Evolutionary conservation across 2,113 vertebrate species (phyloP).

Genomic region (Vicugna pacos): DNA sequence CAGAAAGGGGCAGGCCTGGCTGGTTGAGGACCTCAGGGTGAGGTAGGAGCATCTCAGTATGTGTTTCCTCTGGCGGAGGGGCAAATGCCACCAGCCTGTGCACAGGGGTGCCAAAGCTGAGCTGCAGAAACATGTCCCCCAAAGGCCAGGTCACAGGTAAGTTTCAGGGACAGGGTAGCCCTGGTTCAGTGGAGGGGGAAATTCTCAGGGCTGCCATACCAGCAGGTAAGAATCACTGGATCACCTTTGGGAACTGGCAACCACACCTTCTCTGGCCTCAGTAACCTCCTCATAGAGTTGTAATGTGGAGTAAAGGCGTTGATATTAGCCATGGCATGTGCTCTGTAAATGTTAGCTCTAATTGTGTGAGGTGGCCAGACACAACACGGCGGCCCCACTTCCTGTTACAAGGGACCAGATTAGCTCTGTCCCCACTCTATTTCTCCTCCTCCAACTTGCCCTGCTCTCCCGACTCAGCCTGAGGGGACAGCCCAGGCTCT

Average conservation of each 20-base stretch:
- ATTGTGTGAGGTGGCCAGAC: neutral
- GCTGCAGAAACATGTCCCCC: neutral
- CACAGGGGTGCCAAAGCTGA: neutral
- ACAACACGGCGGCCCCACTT: neutral
- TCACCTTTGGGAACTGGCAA: neutral
- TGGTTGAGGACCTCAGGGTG: neutral
- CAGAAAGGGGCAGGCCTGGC: neutral
- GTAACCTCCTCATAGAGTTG: neutral
- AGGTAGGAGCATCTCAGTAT: neutral
- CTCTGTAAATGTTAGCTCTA: neutral
- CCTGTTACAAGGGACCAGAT: neutral
- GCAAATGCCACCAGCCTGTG: neutral
- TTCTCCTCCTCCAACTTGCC: neutral
- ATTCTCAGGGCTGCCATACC: neutral
- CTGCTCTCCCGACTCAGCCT: neutral
- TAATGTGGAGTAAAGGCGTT: neutral
- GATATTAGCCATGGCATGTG: neutral
- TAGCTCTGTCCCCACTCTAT: neutral
- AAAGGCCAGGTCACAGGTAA: neutral
- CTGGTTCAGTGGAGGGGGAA: neutral
- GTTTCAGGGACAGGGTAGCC: neutral
- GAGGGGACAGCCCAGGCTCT: neutral
- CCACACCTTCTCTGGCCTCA: neutral
- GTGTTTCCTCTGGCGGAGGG: neutral
- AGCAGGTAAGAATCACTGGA: neutral